Percentiles rank a stretch among this genome's conserved stretches.
phyloP scores from a whole-genome alignment of 2,888 invertebrate genomes.

The Anagyrus pseudococci region DNA sequence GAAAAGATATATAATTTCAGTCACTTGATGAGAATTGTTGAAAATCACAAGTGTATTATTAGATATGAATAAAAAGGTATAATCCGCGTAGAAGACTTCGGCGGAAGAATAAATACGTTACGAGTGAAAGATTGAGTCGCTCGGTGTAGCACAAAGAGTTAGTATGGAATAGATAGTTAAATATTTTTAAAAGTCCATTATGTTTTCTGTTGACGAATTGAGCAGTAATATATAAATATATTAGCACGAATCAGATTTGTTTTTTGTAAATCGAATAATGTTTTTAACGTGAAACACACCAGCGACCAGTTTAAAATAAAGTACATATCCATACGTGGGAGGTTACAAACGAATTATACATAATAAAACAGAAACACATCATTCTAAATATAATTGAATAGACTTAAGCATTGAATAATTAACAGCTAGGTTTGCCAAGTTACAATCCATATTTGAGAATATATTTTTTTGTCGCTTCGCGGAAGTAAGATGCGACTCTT shows the following conservation, averaged over 20 bases:
- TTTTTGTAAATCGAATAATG: slow-evolving; percentile 15
- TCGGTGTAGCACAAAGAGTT: slow-evolving; percentile 33
- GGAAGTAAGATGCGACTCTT: slow-evolving; percentile 9
- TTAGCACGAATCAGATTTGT: slow-evolving; percentile 17
- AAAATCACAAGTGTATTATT: slow-evolving; percentile 36
- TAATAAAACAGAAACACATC: slow-evolving; percentile 24
- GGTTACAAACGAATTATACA: slow-evolving; percentile 28
- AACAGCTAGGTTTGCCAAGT: slow-evolving; percentile 40
- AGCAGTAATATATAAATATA: slow-evolving; percentile 27
- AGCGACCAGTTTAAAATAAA: slow-evolving; percentile 17
- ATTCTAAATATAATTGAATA: slow-evolving; percentile 32
- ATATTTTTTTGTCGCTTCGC: slow-evolving; percentile 18
- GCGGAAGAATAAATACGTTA: neutral
- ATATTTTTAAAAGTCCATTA: slow-evolving; percentile 23
- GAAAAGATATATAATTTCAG: slow-evolving; percentile 5
- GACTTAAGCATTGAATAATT: slow-evolving; percentile 30
- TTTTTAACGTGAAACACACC: slow-evolving; percentile 8
- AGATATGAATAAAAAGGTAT: slow-evolving; percentile 8
- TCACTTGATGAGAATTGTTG: slow-evolving; percentile 24
- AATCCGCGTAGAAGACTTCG: slow-evolving; percentile 6
- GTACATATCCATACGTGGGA: slow-evolving; percentile 33
- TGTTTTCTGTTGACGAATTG: slow-evolving; percentile 25
- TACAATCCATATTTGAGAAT: slow-evolving; percentile 27
- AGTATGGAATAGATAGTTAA: slow-evolving; percentile 32
- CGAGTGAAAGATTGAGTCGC: slow-evolving; percentile 13